Evolutionary conservation across 1,140 invertebrate species (phyloP).

Genomic region (Pseudomyrmex dendroicus): DNA sequence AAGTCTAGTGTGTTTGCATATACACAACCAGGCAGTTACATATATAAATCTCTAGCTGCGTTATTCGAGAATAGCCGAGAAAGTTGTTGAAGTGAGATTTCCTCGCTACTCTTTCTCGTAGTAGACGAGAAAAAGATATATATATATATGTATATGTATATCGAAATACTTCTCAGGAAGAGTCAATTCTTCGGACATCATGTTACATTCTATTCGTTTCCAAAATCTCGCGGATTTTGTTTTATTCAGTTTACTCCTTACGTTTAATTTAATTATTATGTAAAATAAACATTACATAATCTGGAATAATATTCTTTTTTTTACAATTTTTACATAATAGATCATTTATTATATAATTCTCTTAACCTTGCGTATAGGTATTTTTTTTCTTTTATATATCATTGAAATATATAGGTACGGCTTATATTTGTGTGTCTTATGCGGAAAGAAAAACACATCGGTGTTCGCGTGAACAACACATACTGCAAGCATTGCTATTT

Average conservation of each 20-base stretch:
- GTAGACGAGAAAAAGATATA: slow-evolving; percentile 25
- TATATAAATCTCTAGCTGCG: slow-evolving; percentile 48
- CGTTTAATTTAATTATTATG: slow-evolving; percentile 40
- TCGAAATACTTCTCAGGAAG: slow-evolving; percentile 42
- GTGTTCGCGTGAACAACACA: slow-evolving; percentile 8
- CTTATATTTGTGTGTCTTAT: neutral
- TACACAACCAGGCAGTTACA: slow-evolving; percentile 44
- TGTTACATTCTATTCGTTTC: slow-evolving; percentile 19
- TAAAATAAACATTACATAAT: slow-evolving; percentile 67
- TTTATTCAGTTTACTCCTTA: slow-evolving; percentile 56
- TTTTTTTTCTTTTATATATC: slow-evolving; percentile 12
- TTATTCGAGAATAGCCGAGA: slow-evolving; percentile 57
- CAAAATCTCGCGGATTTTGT: slow-evolving; percentile 18
- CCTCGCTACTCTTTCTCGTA: slow-evolving; percentile 24
- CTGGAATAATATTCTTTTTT: slow-evolving; percentile 54
- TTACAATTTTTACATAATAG: slow-evolving; percentile 70
- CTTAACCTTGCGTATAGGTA: slow-evolving; percentile 59
- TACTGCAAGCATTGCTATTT: slow-evolving; percentile 39
- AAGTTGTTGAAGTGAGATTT: slow-evolving; percentile 59
- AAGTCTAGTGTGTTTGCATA: slow-evolving; percentile 57
- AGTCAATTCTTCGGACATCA: slow-evolving; percentile 11
- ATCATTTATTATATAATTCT: slow-evolving; percentile 44
- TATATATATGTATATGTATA: too few relatives aligned
- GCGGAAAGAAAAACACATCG: slow-evolving; percentile 29
- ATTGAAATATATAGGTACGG: slow-evolving; percentile 39